These are phyloP conservation scores for Zaprionus africanus DNA, from an alignment of 1,140 invertebrate genomes.

Conservation along the genomic window DNA sequence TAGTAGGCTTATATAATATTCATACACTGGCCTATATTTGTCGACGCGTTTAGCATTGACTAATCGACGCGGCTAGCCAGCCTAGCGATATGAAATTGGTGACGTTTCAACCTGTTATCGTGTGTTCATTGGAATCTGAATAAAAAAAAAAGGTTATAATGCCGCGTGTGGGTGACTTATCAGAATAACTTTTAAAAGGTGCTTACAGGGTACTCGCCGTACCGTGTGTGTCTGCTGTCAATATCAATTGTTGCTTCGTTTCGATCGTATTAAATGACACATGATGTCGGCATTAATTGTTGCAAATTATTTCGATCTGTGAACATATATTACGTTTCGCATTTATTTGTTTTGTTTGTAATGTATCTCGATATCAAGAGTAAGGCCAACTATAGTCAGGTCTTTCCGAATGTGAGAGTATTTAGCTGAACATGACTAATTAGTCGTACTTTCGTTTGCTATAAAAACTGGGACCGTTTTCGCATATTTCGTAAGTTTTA, in stretches of 20 bases:
- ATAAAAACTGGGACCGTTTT: slow-evolving; percentile 5
- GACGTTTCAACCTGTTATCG: slow-evolving; percentile 57
- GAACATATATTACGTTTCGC: no score
- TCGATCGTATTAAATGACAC: neutral
- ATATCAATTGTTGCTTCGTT: neutral
- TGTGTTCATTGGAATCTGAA: slow-evolving; percentile 24
- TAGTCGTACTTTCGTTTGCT: neutral
- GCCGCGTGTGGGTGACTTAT: slow-evolving; percentile 27
- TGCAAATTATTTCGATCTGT: neutral
- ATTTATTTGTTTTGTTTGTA: neutral
- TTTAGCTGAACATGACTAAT: neutral
- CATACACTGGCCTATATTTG: slow-evolving; percentile 21
- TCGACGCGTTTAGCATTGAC: slow-evolving; percentile 16
- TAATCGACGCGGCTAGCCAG: slow-evolving; percentile 23
- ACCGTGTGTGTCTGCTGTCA: neutral
- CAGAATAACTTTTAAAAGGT: slow-evolving; percentile 1
- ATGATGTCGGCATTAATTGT: neutral
- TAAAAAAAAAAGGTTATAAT: slow-evolving; percentile 1
- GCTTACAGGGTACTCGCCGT: neutral
- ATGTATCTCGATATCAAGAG: neutral
- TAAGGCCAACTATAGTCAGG: neutral
- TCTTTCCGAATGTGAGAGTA: neutral
- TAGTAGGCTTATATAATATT: slow-evolving; percentile 22
- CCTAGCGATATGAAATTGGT: slow-evolving; percentile 41
- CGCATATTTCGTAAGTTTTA: neutral